These are phyloP conservation scores for Lottia scabra DNA, from an alignment of 2,888 invertebrate species.

Conservation along the genomic window DNA sequence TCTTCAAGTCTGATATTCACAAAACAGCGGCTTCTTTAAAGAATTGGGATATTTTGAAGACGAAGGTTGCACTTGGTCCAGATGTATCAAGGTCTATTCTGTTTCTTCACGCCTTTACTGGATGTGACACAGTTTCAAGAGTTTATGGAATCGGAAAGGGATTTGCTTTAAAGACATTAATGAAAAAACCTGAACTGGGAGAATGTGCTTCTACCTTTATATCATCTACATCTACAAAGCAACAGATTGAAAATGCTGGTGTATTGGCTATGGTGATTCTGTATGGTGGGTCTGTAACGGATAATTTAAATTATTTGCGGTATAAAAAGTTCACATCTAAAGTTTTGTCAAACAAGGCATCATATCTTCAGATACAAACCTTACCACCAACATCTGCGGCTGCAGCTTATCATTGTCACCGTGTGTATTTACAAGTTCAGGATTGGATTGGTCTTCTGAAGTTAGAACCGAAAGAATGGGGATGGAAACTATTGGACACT, in stretches of 20 bases:
- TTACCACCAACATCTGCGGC: not conserved
- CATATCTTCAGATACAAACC: not conserved
- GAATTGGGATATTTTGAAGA: not conserved
- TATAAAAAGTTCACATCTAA: slow-evolving; percentile 20
- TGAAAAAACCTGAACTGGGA: not conserved
- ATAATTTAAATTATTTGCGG: slow-evolving; percentile 15
- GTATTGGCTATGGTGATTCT: slow-evolving; percentile 3
- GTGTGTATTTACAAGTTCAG: not conserved
- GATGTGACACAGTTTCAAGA: slow-evolving; percentile 36
- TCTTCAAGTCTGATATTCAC: slow-evolving; percentile 19
- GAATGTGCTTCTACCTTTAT: not conserved
- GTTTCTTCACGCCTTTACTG: slow-evolving; percentile 26
- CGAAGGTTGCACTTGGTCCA: not conserved
- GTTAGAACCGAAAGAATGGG: not conserved
- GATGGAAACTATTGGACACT: not conserved
- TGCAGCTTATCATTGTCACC: not conserved
- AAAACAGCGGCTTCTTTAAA: not conserved
- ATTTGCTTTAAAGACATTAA: slow-evolving; percentile 14
- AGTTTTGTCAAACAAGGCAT: too few relatives aligned
- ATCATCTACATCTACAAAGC: not conserved
- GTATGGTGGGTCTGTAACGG: slow-evolving; percentile 11
- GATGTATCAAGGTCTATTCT: slow-evolving; percentile 20
- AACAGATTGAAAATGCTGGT: not conserved
- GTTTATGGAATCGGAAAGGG: slow-evolving; percentile 28
- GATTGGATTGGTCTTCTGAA: not conserved